phyloP scores from a whole-genome alignment of 2,797 vertebrate genomes.

The Xenentodon cancila region DNA sequence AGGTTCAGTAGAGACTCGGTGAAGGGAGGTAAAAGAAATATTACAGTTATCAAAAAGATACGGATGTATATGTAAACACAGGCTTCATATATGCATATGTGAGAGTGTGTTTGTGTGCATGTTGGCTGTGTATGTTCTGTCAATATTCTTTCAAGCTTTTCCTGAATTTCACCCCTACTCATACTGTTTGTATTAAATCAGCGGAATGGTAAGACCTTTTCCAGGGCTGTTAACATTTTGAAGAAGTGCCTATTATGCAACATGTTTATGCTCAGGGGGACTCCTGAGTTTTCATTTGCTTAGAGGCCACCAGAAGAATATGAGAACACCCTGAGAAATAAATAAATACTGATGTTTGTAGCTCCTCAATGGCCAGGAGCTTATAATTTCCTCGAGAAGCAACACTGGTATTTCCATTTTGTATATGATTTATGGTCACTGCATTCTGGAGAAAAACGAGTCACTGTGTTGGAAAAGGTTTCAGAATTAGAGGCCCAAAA shows the following conservation, averaged over 20 bases:
- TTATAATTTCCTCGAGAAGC: constrained; percentile 44
- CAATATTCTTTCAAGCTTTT: constrained; percentile 22
- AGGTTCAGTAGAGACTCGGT: neutral
- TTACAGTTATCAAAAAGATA: no score
- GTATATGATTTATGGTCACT: constrained; percentile 32
- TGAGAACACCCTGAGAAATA: constrained; percentile 48
- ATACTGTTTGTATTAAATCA: constrained; percentile 47
- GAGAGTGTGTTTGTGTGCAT: neutral
- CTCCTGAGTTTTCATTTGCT: constrained; percentile 69
- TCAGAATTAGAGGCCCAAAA: constrained; percentile 33
- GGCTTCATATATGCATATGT: no score
- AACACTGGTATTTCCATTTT: constrained; percentile 55
- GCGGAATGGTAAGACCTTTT: constrained; percentile 76
- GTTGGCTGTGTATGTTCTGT: constrained; percentile 16
- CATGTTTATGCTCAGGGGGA: constrained; percentile 74
- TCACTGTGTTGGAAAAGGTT: constrained; percentile 27
- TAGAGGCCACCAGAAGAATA: constrained; percentile 54
- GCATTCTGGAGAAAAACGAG: constrained; percentile 25
- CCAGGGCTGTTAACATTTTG: constrained; percentile 78
- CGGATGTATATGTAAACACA: no score
- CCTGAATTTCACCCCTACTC: constrained; percentile 49
- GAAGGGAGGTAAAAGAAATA: no score
- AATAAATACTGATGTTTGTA: constrained; percentile 47
- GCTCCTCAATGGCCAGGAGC: constrained; percentile 53
- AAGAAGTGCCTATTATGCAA: constrained; percentile 76